Conservation (phyloP, 2,888 invertebrate genomes). For the Candidula unifasciata region DNA sequence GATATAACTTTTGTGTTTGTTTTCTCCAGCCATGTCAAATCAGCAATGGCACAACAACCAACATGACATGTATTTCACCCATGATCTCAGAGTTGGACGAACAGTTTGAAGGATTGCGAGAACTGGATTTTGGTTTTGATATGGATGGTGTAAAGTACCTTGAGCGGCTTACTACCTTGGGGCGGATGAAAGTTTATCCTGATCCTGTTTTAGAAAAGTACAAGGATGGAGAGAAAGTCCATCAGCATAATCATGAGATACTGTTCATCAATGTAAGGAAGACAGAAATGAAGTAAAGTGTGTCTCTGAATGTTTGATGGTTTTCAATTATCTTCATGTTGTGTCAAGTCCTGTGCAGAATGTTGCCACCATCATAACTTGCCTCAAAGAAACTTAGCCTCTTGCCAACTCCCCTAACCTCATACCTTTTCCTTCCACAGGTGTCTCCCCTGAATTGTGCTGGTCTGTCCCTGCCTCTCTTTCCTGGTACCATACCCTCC, state of each 20-base stretch:
- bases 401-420: no score
- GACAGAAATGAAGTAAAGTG: neutral
- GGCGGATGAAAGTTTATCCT: slow-evolving; percentile 88
- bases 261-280: slow-evolving; percentile 89
- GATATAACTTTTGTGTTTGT: neutral
- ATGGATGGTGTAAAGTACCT: slow-evolving; percentile 91
- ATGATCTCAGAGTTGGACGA: slow-evolving; percentile 43
- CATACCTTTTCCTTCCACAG: no score
- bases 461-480: no score
- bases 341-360: no score
- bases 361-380: no score
- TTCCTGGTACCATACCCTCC: no score
- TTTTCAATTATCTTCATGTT: no score
- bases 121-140: slow-evolving; percentile 90
- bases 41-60: neutral
- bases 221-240: slow-evolving; percentile 89
- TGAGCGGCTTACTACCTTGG: slow-evolving; percentile 62
- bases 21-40: slow-evolving; percentile 24
- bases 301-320: no score
- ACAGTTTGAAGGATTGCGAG: slow-evolving; percentile 38
- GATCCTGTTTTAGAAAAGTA: slow-evolving; percentile 94
- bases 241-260: slow-evolving; percentile 91
- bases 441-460: no score
- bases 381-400: no score
- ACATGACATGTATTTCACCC: slow-evolving; percentile 60